Evolutionary conservation across 2,888 invertebrate genomes (phyloP).

Genomic region (Biston stratarius): DNA sequence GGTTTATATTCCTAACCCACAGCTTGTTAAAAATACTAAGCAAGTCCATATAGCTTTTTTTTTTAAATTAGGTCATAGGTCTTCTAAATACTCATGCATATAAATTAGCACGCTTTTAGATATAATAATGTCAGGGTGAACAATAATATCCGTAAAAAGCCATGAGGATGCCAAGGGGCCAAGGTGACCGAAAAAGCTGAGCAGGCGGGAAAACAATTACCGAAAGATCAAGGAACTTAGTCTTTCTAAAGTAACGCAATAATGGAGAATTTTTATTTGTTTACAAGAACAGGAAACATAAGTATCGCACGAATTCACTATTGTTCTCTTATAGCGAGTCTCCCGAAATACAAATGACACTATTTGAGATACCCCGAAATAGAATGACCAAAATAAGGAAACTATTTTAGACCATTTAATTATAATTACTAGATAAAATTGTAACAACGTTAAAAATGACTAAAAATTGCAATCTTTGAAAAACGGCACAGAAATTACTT

Average conservation of each 20-base stretch:
- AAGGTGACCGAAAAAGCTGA: constrained; percentile 45
- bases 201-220: constrained; percentile 46
- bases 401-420: background rate
- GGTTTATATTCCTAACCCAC: no score
- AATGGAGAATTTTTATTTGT: background rate
- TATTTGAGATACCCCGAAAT: constrained; percentile 6
- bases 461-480: background rate
- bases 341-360: constrained; percentile 9
- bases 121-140: constrained; percentile 34
- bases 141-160: constrained; percentile 27
- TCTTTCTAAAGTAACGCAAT: constrained; percentile 3
- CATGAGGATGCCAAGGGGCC: constrained; percentile 41
- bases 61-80: background rate
- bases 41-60: background rate
- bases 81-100: background rate
- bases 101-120: constrained; percentile 17
- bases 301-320: background rate
- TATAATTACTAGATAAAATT: background rate
- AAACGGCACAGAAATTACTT: background rate
- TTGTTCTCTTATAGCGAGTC: background rate
- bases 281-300: background rate
- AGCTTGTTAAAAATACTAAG: background rate
- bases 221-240: constrained; percentile 48
- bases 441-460: background rate
- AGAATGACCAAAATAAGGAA: constrained; percentile 12